A percentile compares a stretch with the other conserved stretches of the same genome.
phyloP scores from a whole-genome alignment of 2,888 invertebrate species.

The Synergus umbraculus region DNA sequence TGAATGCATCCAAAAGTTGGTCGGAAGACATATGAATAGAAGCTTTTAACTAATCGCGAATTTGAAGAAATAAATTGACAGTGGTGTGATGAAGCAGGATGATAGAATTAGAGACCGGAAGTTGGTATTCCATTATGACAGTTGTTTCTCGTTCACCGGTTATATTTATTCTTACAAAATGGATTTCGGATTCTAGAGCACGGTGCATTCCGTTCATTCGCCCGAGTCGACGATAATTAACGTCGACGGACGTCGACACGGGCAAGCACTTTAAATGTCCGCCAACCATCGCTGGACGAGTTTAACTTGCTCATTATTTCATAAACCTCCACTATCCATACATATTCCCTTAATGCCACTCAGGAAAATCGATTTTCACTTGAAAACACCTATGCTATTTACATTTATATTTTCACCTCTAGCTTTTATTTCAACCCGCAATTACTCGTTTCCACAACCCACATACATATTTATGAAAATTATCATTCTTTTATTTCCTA shows the following conservation, averaged over 20 bases:
- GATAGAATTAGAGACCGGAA: neutral
- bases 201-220: slow-evolving; percentile 44
- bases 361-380: neutral
- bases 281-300: slow-evolving; percentile 60
- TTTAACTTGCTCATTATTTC: slow-evolving; percentile 69
- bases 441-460: neutral
- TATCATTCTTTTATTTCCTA: neutral
- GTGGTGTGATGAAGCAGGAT: neutral
- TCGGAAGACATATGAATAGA: too few relatives aligned
- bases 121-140: neutral
- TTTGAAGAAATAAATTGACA: neutral
- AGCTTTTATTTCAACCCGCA: neutral
- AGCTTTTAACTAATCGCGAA: too few relatives aligned
- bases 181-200: slow-evolving; percentile 29
- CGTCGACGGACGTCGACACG: slow-evolving; percentile 71
- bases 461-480: neutral
- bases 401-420: neutral
- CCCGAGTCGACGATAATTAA: slow-evolving; percentile 67
- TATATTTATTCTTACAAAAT: slow-evolving; percentile 31
- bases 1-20: too few relatives aligned
- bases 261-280: slow-evolving; percentile 73
- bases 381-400: neutral
- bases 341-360: neutral
- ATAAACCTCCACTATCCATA: slow-evolving; percentile 56
- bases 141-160: neutral